phyloP scores from a whole-genome alignment of 2,113 vertebrate species.

The Parotia lawesii region DNA sequence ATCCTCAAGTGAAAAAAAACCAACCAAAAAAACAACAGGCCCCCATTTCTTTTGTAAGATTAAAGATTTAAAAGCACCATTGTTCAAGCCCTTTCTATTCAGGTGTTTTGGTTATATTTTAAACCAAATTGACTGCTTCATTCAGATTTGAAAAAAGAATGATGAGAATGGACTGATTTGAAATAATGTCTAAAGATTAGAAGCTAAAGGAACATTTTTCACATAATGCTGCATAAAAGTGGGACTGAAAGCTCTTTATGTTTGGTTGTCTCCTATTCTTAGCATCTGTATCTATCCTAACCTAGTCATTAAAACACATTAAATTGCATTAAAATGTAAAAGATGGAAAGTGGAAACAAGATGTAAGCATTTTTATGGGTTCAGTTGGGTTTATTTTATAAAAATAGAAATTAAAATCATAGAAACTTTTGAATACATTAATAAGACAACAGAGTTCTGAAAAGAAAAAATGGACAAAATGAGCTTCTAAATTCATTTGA shows the following conservation, averaged over 20 bases:
- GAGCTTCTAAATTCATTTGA: neutral
- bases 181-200: neutral
- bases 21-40: fast-evolving
- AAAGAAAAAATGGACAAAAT: neutral
- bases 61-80: neutral
- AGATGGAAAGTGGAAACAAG: neutral
- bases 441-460: neutral
- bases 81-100: neutral
- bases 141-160: neutral
- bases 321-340: neutral
- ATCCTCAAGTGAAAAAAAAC: neutral
- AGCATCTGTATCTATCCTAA: neutral
- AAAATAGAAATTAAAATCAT: neutral
- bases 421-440: neutral
- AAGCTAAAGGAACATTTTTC: neutral
- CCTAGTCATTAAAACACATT: neutral
- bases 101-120: neutral
- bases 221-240: neutral
- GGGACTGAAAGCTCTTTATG: neutral
- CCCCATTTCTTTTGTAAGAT: fast-evolving
- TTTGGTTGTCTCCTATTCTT: neutral
- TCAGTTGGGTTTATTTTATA: neutral
- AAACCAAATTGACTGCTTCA: neutral
- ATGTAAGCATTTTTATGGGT: neutral
- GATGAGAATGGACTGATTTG: neutral